These are phyloP conservation scores for Conomelus anceps DNA, from an alignment of 2,888 invertebrate genomes.

Conservation along the genomic window DNA sequence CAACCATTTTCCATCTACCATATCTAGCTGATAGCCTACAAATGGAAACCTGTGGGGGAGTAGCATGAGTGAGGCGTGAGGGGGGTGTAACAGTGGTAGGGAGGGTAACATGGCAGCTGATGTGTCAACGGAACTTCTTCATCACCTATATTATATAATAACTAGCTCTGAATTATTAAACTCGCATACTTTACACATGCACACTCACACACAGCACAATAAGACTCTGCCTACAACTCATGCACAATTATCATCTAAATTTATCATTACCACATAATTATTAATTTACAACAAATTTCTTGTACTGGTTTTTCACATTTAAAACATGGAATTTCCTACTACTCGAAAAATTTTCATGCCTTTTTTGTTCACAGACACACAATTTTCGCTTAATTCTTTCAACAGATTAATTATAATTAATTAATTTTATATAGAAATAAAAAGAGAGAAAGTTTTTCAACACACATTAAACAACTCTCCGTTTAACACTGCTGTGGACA, in stretches of 20 bases:
- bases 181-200: slow-evolving; percentile 2
- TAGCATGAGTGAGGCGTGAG: no score
- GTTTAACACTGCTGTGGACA: slow-evolving; percentile 31
- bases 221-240: background rate
- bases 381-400: slow-evolving; percentile 7
- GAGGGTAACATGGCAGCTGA: background rate
- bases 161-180: background rate
- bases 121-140: background rate
- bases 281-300: slow-evolving; percentile 26
- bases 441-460: slow-evolving; percentile 20
- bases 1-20: no score
- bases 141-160: slow-evolving; percentile 2
- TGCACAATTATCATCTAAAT: slow-evolving; percentile 9
- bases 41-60: background rate
- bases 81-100: background rate
- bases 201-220: slow-evolving; percentile 1
- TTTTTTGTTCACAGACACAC: background rate
- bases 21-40: background rate
- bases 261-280: background rate
- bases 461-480: slow-evolving; percentile 32
- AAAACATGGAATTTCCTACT: slow-evolving; percentile 30
- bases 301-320: slow-evolving; percentile 30
- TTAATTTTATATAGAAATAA: slow-evolving; percentile 19
- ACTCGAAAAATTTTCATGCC: background rate
- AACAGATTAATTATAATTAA: slow-evolving; percentile 9